Evolutionary conservation across 2,797 vertebrate genomes (phyloP).

Genomic region (Ceryle rudis): DNA sequence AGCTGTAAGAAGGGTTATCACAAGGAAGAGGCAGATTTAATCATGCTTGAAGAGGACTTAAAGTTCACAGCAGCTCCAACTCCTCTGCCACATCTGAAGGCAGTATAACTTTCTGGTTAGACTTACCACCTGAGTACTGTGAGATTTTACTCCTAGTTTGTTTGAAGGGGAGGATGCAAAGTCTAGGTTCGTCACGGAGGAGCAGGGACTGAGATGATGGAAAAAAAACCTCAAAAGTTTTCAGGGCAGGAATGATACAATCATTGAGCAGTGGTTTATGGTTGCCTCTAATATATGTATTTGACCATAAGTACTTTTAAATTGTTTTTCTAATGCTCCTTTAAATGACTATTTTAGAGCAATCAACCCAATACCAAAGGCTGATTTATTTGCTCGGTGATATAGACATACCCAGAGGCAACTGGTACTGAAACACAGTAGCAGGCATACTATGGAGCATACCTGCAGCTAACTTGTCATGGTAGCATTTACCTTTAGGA

Average conservation of each 20-base stretch:
- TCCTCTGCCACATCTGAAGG: neutral
- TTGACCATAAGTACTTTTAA: neutral
- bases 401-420: neutral
- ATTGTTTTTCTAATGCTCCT: neutral
- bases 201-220: neutral
- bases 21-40: neutral
- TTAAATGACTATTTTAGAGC: neutral
- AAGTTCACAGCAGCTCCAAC: neutral
- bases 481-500: conserved; percentile 30
- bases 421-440: neutral
- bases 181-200: neutral
- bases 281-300: neutral
- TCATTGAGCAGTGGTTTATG: neutral
- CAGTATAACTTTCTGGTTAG: neutral
- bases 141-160: neutral
- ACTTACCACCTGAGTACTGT: neutral
- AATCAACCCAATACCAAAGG: neutral
- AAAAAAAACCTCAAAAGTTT: neutral
- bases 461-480: neutral
- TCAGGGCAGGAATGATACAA: neutral
- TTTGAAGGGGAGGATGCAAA: neutral
- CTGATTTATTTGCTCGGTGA: neutral
- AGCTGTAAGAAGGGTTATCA: neutral
- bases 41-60: neutral
- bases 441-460: neutral